A percentile compares a stretch with the other conserved stretches of the same genome.
Evolutionary conservation across 2,797 vertebrate genomes (phyloP).

Genomic region (Hapalemur alaotrensis): DNA sequence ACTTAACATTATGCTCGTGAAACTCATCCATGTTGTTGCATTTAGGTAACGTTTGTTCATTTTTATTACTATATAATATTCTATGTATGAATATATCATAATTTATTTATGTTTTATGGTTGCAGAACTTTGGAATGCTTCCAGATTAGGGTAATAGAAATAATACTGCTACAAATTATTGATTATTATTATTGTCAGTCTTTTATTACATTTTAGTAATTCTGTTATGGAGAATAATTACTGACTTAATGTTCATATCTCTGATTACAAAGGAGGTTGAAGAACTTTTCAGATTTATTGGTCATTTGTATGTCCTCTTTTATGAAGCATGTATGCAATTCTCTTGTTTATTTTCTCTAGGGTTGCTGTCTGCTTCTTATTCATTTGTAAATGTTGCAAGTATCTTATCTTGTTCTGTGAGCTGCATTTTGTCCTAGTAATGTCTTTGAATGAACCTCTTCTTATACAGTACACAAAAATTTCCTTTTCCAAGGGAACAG

Average conservation of each 20-base stretch:
- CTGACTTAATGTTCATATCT: not conserved
- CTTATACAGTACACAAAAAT: not conserved
- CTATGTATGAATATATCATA: not conserved
- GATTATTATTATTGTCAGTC: not conserved
- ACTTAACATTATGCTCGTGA: not conserved
- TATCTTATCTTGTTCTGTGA: not conserved
- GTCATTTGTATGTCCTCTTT: not conserved
- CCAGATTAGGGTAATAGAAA: not conserved
- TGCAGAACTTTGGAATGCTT: not conserved
- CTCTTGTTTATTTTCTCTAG: not conserved
- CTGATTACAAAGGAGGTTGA: not conserved
- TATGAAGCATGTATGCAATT: not conserved
- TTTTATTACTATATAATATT: not conserved
- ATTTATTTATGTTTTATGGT: not conserved
- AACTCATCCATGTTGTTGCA: not conserved
- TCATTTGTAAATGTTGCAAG: not conserved
- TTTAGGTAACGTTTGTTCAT: not conserved
- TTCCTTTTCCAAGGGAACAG: not conserved
- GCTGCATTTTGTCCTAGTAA: not conserved
- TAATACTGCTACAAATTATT: not conserved
- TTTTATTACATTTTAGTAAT: not conserved
- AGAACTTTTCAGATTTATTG: not conserved
- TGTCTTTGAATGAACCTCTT: not conserved
- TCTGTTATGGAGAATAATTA: not conserved
- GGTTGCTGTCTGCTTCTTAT: not conserved